phyloP scores from a whole-genome alignment of 2,797 vertebrate species.

The Schizopygopsis pylzovi region DNA sequence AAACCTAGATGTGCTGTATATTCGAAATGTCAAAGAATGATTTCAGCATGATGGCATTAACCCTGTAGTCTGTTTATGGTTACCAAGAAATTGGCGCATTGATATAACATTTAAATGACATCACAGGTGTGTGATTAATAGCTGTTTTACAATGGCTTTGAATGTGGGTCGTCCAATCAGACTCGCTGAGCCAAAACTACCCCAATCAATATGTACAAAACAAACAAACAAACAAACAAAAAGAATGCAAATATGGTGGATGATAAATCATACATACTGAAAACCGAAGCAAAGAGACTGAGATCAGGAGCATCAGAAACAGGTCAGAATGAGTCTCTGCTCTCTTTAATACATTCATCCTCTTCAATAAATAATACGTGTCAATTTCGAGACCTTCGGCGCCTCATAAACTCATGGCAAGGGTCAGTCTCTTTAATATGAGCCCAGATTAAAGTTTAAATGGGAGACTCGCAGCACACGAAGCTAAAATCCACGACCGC shows the following conservation, averaged over 20 bases:
- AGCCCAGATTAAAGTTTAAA: constrained; percentile 68
- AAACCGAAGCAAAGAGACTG: constrained; percentile 9
- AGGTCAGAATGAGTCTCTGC: constrained; percentile 15
- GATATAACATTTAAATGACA: background rate
- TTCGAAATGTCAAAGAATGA: background rate
- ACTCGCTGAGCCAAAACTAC: background rate
- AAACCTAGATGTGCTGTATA: background rate
- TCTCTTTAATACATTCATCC: constrained; percentile 61
- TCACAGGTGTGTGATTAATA: background rate
- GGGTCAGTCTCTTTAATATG: constrained; percentile 64
- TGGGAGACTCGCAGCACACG: constrained; percentile 49
- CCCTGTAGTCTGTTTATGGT: background rate
- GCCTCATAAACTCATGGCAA: constrained; percentile 61
- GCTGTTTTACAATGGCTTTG: background rate
- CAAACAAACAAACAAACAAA: background rate
- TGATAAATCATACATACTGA: constrained; percentile 12
- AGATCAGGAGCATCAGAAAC: constrained; percentile 16
- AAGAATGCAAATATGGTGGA: background rate
- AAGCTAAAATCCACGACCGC: background rate
- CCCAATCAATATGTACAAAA: background rate
- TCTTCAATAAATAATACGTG: constrained; percentile 67
- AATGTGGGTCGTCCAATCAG: background rate
- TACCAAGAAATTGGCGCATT: background rate
- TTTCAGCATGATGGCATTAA: background rate
- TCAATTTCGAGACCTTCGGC: constrained; percentile 65